Evolutionary conservation across 2,888 invertebrate species (phyloP), one percentile per base, ranked within the genome.

Genomic region (Octonoba sinensis): DNA sequence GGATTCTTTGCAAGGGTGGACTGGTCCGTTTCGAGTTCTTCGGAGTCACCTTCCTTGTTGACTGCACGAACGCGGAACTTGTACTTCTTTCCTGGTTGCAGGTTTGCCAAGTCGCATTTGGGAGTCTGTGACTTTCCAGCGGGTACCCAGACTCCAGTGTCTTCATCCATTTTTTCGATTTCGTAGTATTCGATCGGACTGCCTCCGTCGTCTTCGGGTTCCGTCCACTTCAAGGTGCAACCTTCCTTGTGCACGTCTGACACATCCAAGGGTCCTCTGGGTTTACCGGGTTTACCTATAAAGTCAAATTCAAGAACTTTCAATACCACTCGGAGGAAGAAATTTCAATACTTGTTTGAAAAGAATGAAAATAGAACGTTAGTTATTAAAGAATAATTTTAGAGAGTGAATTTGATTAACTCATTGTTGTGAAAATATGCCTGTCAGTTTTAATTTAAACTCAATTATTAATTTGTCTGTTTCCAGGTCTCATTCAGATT

Each of bases 31-130:
- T 88, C 89, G 62, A 91, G 87, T 59, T 90, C 90, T 49, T 90
- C 90, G 65, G 90, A 89, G 81, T 89, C 89, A 27, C 91, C 91
- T 86, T 91, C 89, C 27, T 88, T 88, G 86, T 91, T 91, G 56
- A 91, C 90, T 18, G 91, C 91, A 44, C 89, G 88, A 2, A 91
- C 91, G 71, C 91, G 87, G 89, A 91, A 91, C 86, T 89, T 89
- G 87, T 91, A 91, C 86, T 90, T 88, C 86, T 89, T 86, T 87
- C 91, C 87, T 86, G 89, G 86, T 84, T 87, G 89, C 88, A 91
- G 85, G 84, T 87, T 87, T 86, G 87, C 79, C 86, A 90, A 87
- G 87, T 89, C 86, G 87, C 85, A 85, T 46, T 84, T 83, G 0
- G 86, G 85, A 16, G 86, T 86, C 15, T 66, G 83, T 6, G 88